Evolutionary conservation across 1,140 invertebrate genomes (phyloP).

Genomic region (Cydia splendana): DNA sequence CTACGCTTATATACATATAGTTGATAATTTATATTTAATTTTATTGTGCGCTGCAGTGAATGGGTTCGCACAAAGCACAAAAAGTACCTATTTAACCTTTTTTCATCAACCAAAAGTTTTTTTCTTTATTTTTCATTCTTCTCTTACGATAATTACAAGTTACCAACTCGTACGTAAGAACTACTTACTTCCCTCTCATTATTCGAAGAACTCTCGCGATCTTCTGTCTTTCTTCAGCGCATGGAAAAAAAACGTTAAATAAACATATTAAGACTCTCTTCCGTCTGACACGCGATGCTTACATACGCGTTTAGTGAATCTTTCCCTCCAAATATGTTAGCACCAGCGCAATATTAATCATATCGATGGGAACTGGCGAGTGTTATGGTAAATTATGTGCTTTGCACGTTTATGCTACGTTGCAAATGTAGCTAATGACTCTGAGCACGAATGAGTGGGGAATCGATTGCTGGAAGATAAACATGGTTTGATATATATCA

Average conservation of each 20-base stretch:
- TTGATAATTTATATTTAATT: too few species aligned
- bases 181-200: background rate
- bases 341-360: slow-evolving; percentile 60
- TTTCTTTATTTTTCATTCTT: too few species aligned
- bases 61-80: too few species aligned
- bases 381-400: slow-evolving; percentile 63
- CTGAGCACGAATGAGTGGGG: slow-evolving; percentile 45
- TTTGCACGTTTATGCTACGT: slow-evolving; percentile 61
- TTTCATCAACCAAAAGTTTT: too few species aligned
- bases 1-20: too few species aligned
- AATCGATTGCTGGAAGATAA: slow-evolving; percentile 1
- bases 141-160: background rate
- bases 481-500: background rate
- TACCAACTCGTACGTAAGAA: background rate
- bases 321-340: background rate
- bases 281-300: background rate
- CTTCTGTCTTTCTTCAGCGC: background rate
- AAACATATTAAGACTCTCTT: background rate
- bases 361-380: slow-evolving; percentile 63
- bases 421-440: slow-evolving; percentile 56
- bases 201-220: background rate
- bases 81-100: too few species aligned
- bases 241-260: background rate
- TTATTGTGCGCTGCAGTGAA: too few species aligned
- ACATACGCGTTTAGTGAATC: background rate